Evolutionary conservation across 2,113 vertebrate genomes (phyloP).

Genomic region (Lepisosteus oculatus): DNA sequence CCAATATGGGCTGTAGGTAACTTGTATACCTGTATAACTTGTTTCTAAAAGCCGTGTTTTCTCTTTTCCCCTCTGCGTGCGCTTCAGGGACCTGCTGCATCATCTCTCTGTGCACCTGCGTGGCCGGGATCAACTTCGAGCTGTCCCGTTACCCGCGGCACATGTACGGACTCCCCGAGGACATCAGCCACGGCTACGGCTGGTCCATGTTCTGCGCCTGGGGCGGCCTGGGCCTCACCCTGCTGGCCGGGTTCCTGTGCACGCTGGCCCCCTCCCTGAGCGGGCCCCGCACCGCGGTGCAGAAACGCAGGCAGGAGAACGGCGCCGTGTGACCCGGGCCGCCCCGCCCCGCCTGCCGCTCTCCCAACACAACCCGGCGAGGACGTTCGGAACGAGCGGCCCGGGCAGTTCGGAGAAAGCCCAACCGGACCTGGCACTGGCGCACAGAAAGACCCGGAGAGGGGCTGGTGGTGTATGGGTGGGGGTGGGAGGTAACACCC

Average conservation of each 20-base stretch:
- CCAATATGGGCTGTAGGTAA: too few species aligned
- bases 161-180: slow-evolving; percentile 87
- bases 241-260: slow-evolving; percentile 90
- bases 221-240: slow-evolving; percentile 87
- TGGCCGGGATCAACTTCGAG: slow-evolving; percentile 92
- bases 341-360: slow-evolving; percentile 24
- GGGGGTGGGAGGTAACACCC: slow-evolving; percentile 20
- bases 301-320: slow-evolving; percentile 89
- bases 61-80: neutral
- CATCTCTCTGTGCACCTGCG: slow-evolving; percentile 90
- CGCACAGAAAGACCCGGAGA: slow-evolving; percentile 24
- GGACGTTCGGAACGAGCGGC: neutral
- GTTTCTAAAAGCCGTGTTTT: too few species aligned
- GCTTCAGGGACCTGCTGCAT: slow-evolving; percentile 86
- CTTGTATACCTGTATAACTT: too few species aligned
- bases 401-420: slow-evolving; percentile 11
- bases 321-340: slow-evolving; percentile 78
- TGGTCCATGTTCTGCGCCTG: slow-evolving; percentile 98
- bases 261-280: slow-evolving; percentile 86
- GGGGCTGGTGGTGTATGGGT: slow-evolving; percentile 27
- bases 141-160: slow-evolving; percentile 87
- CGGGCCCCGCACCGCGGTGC: slow-evolving; percentile 72
- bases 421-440: slow-evolving; percentile 34
- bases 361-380: neutral
- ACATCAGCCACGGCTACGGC: slow-evolving; percentile 93